phyloP scores from a whole-genome alignment of 2,797 vertebrate genomes.

The Eurystomus glaucurus region DNA sequence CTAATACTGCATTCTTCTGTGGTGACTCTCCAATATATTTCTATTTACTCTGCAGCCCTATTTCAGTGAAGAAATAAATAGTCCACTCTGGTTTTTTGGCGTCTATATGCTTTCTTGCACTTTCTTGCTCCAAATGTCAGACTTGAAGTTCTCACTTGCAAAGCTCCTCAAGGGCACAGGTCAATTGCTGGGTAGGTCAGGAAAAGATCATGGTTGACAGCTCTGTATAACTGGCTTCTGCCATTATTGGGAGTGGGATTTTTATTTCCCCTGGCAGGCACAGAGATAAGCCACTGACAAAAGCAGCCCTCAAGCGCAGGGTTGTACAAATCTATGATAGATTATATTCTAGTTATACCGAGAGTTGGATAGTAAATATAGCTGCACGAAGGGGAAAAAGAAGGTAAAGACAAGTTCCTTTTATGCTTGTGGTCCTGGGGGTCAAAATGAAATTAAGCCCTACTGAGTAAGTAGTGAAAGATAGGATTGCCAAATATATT shows the following conservation, averaged over 20 bases:
- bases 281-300: background rate
- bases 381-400: background rate
- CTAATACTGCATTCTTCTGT: slow-evolving; percentile 37
- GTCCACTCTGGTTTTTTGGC: background rate
- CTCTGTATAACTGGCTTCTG: background rate
- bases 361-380: background rate
- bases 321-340: background rate
- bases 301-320: background rate
- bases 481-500: background rate
- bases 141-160: slow-evolving; percentile 12
- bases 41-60: slow-evolving; percentile 12
- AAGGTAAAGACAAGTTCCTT: background rate
- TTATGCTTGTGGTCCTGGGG: background rate
- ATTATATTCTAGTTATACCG: background rate
- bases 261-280: background rate
- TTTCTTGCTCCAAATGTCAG: background rate
- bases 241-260: background rate
- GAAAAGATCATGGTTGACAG: background rate
- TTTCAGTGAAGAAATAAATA: slow-evolving; percentile 33
- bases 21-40: slow-evolving; percentile 10
- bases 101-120: background rate
- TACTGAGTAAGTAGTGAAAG: background rate
- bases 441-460: slow-evolving; percentile 6
- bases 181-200: background rate
- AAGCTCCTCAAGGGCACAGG: slow-evolving; percentile 18